These are phyloP conservation scores for Lysandra bellargus DNA, from an alignment of 2,888 invertebrate genomes.

Conservation along the genomic window DNA sequence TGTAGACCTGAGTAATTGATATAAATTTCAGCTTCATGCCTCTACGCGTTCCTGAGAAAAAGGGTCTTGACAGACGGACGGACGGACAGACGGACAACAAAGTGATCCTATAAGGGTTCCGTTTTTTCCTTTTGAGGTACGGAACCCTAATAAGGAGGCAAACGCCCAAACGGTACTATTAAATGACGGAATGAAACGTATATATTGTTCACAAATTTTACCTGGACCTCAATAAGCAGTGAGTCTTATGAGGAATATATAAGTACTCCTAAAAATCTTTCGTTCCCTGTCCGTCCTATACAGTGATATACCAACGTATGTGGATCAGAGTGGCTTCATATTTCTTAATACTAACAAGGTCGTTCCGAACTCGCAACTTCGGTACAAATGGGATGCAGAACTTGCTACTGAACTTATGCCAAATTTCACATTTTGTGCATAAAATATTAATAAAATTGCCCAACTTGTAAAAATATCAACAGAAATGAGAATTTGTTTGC, in stretches of 20 bases:
- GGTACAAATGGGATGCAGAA: conserved; percentile 41
- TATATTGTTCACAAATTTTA: too few relatives aligned
- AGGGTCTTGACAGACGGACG: too few relatives aligned
- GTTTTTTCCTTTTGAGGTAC: too few relatives aligned
- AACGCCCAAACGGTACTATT: too few relatives aligned
- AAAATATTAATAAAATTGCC: conserved; percentile 42
- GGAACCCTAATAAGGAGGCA: too few relatives aligned
- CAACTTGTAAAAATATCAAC: conserved; percentile 39
- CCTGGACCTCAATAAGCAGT: background rate
- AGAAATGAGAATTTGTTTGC: conserved; percentile 23
- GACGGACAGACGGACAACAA: too few relatives aligned
- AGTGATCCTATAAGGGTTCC: too few relatives aligned
- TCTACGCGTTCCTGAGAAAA: too few relatives aligned
- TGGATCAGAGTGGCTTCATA: conserved; percentile 30
- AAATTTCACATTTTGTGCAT: conserved; percentile 43
- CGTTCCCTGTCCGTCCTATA: background rate
- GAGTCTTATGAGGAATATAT: background rate
- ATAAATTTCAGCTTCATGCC: too few relatives aligned
- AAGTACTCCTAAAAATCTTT: background rate
- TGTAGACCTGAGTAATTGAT: too few relatives aligned
- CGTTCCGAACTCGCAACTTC: conserved; percentile 43
- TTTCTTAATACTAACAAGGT: conserved; percentile 41
- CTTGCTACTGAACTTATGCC: conserved; percentile 43
- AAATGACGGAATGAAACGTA: too few relatives aligned
- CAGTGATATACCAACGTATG: conserved; percentile 31